Evolutionary conservation across 2,888 invertebrate species (phyloP), one percentile per base, ranked within the genome.

Genomic region (Caenorhabditis afra): DNA sequence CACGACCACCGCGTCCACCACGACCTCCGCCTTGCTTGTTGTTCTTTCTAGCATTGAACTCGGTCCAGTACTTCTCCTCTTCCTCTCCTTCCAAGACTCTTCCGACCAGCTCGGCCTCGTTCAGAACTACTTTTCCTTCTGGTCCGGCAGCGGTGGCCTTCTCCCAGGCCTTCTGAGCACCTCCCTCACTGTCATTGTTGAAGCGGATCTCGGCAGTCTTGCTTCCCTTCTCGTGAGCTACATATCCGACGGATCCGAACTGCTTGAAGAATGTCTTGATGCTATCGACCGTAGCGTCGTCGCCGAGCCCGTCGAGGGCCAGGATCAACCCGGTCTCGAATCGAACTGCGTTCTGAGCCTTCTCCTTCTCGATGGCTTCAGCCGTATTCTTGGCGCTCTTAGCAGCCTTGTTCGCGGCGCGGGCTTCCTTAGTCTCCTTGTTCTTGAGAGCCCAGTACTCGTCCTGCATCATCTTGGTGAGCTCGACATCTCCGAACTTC

Each of bases 181-280:
- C 83, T 58, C 85, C 75, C 58, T 88, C 88, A 23, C 79, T 79
- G 41, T 79, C 75, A 37, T 75, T 79, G 58, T 79, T 79, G 75
- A 79, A 79, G 12, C 86, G 81, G 18, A 86, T 81, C 49, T 86
- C 81, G 16, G 86, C 86, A 8, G 79, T 81, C 22, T 76, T 67
- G 22, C 66, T 64, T n/a, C 78, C 81, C 12, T 44, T 47, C 23
- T 86, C 84, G 64, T 79, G 77, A 12, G 82, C 83, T 37, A 83
- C 84, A 58, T 83, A 86, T 29, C 80, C 83, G n/a, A 83, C 85
- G 16, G 79, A 64, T 0, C 94, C 94, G 90, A 93, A 93, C 8
- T 93, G 91, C 79, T 93, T 93, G 89, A 96, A 94, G 91, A 93
- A 96, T 61, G 93, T 93, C 62, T 95, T 92, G 5, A 96, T 91